Conservation (phyloP, 2,888 invertebrate genomes). For the Philaethria dido region DNA sequence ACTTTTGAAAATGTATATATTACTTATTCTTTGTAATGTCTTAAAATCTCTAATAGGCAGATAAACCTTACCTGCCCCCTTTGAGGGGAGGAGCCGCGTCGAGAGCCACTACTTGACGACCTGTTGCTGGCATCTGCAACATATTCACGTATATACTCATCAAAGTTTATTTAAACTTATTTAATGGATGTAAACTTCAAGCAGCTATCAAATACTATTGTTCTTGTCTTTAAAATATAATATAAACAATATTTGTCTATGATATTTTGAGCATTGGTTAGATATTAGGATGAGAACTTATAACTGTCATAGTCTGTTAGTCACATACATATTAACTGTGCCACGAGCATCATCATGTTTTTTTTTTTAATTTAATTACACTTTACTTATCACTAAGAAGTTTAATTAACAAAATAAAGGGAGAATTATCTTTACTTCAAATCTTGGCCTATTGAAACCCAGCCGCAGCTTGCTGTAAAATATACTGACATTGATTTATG, state of each 20-base stretch:
- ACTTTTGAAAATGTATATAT: too few relatives aligned
- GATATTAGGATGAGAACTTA: background rate
- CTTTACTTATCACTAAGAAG: constrained; percentile 3
- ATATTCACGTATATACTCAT: background rate
- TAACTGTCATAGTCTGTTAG: background rate
- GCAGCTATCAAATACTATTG: too few relatives aligned
- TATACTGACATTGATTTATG: constrained; percentile 3
- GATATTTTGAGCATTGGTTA: background rate
- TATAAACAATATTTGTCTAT: background rate
- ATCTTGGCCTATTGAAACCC: constrained; percentile 3
- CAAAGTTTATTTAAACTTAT: background rate
- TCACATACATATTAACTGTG: background rate
- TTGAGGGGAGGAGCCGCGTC: constrained; percentile 70
- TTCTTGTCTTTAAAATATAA: too few relatives aligned
- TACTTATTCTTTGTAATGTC: too few relatives aligned
- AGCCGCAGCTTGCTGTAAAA: background rate
- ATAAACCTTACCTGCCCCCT: constrained; percentile 57
- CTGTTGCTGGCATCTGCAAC: constrained; percentile 72
- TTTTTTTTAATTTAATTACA: background rate
- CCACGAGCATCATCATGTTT: background rate
- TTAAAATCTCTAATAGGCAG: background rate
- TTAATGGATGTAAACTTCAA: too few relatives aligned
- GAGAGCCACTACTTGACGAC: constrained; percentile 75
- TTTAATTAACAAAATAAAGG: constrained; percentile 20
- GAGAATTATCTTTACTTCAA: background rate